A percentile compares a stretch with the other conserved stretches of the same genome.
phyloP scores from a whole-genome alignment of 2,113 vertebrate species.

The Sander vitreus region DNA sequence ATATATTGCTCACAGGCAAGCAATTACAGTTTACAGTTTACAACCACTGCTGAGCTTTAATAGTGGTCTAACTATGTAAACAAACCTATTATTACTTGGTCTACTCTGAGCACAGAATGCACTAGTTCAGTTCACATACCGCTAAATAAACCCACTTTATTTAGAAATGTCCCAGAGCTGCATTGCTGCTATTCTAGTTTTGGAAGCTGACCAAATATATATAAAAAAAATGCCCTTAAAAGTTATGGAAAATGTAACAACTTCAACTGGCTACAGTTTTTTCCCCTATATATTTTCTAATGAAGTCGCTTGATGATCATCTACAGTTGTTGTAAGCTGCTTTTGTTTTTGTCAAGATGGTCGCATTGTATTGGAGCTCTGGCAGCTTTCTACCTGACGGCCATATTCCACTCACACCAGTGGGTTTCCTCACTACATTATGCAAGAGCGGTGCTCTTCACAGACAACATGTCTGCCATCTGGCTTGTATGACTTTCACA shows the following conservation, averaged over 20 bases:
- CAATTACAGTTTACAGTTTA: slow-evolving; percentile 67
- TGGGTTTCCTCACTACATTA: slow-evolving; percentile 36
- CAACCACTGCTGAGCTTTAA: slow-evolving; percentile 51
- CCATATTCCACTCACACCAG: slow-evolving; percentile 34
- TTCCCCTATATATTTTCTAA: slow-evolving; percentile 33
- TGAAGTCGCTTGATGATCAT: not conserved
- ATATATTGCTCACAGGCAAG: slow-evolving; percentile 47
- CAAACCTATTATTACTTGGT: slow-evolving; percentile 71
- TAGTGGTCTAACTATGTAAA: slow-evolving; percentile 69
- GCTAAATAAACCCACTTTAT: slow-evolving; percentile 46
- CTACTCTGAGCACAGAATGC: slow-evolving; percentile 36
- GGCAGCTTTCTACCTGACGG: slow-evolving; percentile 23
- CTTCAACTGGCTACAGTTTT: not conserved
- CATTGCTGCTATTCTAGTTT: slow-evolving; percentile 36
- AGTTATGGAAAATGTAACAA: slow-evolving; percentile 29
- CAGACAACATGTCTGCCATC: slow-evolving; percentile 26
- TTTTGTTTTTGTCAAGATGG: slow-evolving; percentile 28
- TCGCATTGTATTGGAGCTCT: slow-evolving; percentile 2
- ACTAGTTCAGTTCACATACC: slow-evolving; percentile 34
- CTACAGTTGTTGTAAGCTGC: not conserved
- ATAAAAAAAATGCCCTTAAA: slow-evolving; percentile 6
- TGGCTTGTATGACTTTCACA: slow-evolving; percentile 33
- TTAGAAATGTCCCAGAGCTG: slow-evolving; percentile 48
- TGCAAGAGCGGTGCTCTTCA: slow-evolving; percentile 27
- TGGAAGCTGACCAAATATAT: slow-evolving; percentile 32